Evolutionary conservation across 2,797 vertebrate genomes (phyloP).

Genomic region (Brachyalestes nurse): DNA sequence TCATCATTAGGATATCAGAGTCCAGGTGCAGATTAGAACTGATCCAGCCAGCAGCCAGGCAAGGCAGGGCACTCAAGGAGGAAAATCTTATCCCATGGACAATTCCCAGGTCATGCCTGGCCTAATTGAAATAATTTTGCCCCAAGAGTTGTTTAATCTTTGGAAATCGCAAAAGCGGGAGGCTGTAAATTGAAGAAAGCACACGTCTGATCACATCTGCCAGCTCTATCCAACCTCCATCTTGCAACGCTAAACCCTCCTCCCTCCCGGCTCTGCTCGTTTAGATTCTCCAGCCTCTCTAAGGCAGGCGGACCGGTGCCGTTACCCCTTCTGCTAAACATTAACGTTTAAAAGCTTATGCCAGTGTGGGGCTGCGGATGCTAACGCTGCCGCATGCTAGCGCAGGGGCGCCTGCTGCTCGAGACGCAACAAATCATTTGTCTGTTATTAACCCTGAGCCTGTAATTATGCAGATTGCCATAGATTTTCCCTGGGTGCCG

Average conservation of each 20-base stretch:
- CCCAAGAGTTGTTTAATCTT: slow-evolving; percentile 94
- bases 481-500: slow-evolving; percentile 94
- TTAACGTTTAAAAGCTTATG: slow-evolving; percentile 49
- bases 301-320: not conserved
- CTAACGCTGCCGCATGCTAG: slow-evolving; percentile 73
- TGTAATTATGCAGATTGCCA: slow-evolving; percentile 99
- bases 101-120: slow-evolving; percentile 91
- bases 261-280: slow-evolving; percentile 1
- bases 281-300: not conserved
- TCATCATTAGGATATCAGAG: slow-evolving; percentile 98
- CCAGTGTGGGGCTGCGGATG: slow-evolving; percentile 69
- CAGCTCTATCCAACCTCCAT: slow-evolving; percentile 49
- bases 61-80: slow-evolving; percentile 85
- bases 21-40: slow-evolving; percentile 97
- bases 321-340: slow-evolving; percentile 25
- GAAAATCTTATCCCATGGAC: slow-evolving; percentile 94
- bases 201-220: slow-evolving; percentile 74
- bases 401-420: slow-evolving; percentile 82
- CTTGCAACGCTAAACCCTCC: not conserved
- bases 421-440: slow-evolving; percentile 98
- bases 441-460: slow-evolving; percentile 99
- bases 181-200: slow-evolving; percentile 85
- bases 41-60: slow-evolving; percentile 91
- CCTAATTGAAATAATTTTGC: slow-evolving; percentile 97
- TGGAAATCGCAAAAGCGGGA: slow-evolving; percentile 89